phyloP scores from a whole-genome alignment of 2,888 invertebrate genomes.

The Campaea margaritaria region DNA sequence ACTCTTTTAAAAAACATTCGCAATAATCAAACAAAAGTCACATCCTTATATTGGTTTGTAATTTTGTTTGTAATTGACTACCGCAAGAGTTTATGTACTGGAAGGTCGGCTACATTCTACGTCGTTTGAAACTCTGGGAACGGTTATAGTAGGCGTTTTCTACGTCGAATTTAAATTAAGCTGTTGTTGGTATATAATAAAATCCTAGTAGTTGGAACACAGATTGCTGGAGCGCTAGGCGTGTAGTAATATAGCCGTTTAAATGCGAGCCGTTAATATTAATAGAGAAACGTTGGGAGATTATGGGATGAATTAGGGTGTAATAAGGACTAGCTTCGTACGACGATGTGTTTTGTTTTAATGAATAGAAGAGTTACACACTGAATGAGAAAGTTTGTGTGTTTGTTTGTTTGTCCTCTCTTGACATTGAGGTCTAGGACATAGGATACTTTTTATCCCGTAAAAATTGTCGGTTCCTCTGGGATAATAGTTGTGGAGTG shows the following conservation, averaged over 20 bases:
- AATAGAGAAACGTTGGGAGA: not conserved
- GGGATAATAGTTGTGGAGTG: too few species aligned
- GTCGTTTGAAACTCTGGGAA: conserved; percentile 9
- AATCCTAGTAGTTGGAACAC: conserved; percentile 19
- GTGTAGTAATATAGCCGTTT: conserved; percentile 15
- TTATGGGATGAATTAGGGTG: not conserved
- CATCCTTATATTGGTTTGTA: too few species aligned
- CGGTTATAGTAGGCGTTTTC: conserved; percentile 27
- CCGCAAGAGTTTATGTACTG: conserved; percentile 5
- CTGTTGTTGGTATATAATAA: conserved; percentile 31
- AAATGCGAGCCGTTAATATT: conserved; percentile 17
- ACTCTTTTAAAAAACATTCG: too few species aligned
- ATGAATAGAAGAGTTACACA: too few species aligned
- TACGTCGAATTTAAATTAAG: conserved; percentile 31
- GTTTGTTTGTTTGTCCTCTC: too few species aligned
- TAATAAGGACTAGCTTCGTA: not conserved
- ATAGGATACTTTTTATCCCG: too few species aligned
- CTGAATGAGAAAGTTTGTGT: too few species aligned
- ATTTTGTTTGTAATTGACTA: too few species aligned
- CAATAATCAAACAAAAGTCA: too few species aligned
- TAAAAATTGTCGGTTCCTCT: too few species aligned
- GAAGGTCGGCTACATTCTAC: not conserved
- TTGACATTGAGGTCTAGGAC: too few species aligned
- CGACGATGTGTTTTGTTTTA: too few species aligned
- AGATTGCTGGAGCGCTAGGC: conserved; percentile 23